Evolutionary conservation across 2,888 invertebrate genomes (phyloP), one percentile per base, ranked within the genome.

Genomic region (Beris chalybata): DNA sequence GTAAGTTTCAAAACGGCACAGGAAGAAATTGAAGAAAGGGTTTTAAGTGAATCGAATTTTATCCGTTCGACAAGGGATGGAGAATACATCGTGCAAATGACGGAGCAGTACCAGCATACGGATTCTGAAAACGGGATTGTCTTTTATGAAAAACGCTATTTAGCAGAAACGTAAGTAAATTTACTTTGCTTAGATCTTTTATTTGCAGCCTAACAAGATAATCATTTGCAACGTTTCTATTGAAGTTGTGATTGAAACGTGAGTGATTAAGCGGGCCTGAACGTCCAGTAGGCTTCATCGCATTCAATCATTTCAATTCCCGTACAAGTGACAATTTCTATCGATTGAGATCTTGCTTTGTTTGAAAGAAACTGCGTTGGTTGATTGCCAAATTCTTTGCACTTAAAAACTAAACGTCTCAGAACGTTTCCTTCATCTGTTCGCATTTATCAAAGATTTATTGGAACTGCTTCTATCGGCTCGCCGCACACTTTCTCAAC

Each of bases 31-130:
- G 43, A 38, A 43, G 4, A 29, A 6, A 53, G 30, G 11, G 29
- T 30, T 3, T 7, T 32, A 4, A 65, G 65, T 55, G 58, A 61
- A 31, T 59, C 67, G 5, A 70, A 70, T 64, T 73, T 73, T 43
- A 74, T 75, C 59, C 73, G 71, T 22, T 74, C 74, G 31, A 75
- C 74, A 1, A 73, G 71, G n/a, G 52, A 12, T 29, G 70, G 71
- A 6, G 75, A 76, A 9, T 77, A 74, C 53, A 75, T 78, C 65
- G 70, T 78, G 43, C 79, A 80, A 71, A 83, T 90, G 56, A 84
- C 88, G 3, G 91, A 92, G 73, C 87, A 91, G 69, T 92, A 91
- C 74, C 88, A 87, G 59, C 91, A 92, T 74, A 85, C 87, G 31
- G 92, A 92, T 75, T 82, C 83, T 65, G 87, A 90, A 55, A 86